Evolutionary conservation across 92 coral and sea anemone species (phyloP), one percentile per base, ranked within the genome.

Genomic region (Parazoanthus swiftii): DNA sequence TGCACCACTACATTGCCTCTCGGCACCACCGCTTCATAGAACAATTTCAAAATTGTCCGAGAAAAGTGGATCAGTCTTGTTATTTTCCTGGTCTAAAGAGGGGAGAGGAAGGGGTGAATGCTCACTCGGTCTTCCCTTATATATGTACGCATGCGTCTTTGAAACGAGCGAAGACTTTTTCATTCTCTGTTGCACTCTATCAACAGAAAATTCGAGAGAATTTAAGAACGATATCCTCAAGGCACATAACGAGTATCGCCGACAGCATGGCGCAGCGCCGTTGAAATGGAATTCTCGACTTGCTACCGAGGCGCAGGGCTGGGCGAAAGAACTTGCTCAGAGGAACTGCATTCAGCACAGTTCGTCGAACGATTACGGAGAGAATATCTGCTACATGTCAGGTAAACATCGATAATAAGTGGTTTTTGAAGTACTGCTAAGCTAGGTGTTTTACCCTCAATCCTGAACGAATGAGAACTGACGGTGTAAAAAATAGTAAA

Each of bases 361-460:
- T 74, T 76, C 95, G 81, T 94, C 98, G 13, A 93, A 94, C 68
- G 99, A 97, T 74, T 94, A 92, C 79, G 99, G 99, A 51, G 99
- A 97, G 89, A 97, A 96, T 80, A 95, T 97, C 66, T 98, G 96
- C 72, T 97, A 95, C 81, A 95, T 93, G 98, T 93, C 98, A 73
- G 99, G 99, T 95, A 89, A 84, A 29, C 44, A 6, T 38, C 37
- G 10, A 10, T 37, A 44, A 4, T 54, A 20, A 54, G 59, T 11
- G 59, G 59, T 7, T 15, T 20, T 54, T 0, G 33, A 29, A 29
- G 33, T 13, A 54, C 13, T 11, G 18, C 3, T 15, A 0, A 29
- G 51, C 51, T 46, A 46, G 8, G 7, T 46, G 8, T 39, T 39
- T 39, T 39, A 39, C 42, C 51, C 51, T 46, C 51, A 6, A 46